phyloP scores from a whole-genome alignment of 2,113 vertebrate species.

The Colistium nudipinnis region DNA sequence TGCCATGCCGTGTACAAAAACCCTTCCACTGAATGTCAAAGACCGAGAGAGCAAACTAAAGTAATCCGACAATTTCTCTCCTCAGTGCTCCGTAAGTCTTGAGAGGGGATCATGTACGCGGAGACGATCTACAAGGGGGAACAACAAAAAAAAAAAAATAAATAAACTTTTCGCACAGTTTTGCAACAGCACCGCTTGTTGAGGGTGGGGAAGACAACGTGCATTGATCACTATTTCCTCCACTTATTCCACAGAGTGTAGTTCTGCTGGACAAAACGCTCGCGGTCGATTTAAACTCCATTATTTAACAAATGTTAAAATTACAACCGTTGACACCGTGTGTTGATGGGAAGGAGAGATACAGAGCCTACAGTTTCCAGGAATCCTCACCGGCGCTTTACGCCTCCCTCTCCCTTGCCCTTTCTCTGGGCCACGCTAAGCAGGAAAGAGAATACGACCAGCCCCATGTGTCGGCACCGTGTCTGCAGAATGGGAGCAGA shows the following conservation, averaged over 20 bases:
- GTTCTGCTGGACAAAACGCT: slow-evolving; percentile 19
- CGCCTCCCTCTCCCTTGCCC: neutral
- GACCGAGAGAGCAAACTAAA: slow-evolving; percentile 28
- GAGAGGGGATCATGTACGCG: slow-evolving; percentile 40
- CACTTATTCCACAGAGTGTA: slow-evolving; percentile 7
- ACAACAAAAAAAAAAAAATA: too few species aligned
- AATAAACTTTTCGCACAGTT: slow-evolving; percentile 37
- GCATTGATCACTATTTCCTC: slow-evolving; percentile 28
- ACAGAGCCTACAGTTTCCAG: neutral
- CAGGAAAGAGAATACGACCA: slow-evolving; percentile 43
- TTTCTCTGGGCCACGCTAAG: slow-evolving; percentile 1
- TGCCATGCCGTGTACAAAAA: slow-evolving; percentile 24
- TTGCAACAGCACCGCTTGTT: slow-evolving; percentile 12
- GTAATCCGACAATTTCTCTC: slow-evolving; percentile 4
- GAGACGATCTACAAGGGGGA: too few species aligned
- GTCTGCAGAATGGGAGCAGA: slow-evolving; percentile 52
- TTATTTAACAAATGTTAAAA: slow-evolving; percentile 3
- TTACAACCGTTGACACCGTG: slow-evolving; percentile 7
- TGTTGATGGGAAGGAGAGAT: slow-evolving; percentile 3
- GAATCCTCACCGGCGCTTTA: neutral
- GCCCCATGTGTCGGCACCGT: slow-evolving; percentile 45
- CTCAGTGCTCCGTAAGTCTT: slow-evolving; percentile 25
- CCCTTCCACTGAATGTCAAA: slow-evolving; percentile 27
- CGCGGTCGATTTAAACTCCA: slow-evolving; percentile 5
- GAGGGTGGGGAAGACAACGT: slow-evolving; percentile 9